Conservation (phyloP, 23 tunicate species). For the Ciona savignyi region DNA sequence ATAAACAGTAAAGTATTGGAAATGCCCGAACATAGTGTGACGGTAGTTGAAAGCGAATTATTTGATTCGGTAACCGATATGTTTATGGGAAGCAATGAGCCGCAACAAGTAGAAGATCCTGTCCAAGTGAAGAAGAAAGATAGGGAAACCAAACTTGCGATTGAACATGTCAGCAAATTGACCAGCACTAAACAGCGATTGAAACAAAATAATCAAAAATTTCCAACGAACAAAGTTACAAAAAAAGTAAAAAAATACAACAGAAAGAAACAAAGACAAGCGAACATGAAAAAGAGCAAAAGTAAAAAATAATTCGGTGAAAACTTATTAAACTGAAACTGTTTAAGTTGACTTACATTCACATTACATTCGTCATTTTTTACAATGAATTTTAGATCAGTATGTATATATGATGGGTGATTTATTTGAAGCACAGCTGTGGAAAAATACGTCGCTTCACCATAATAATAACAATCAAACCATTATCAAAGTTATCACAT, state of each 20-base stretch:
- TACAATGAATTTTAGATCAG: no score
- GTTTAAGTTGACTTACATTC: no score
- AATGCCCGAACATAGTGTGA: slow-evolving; percentile 66
- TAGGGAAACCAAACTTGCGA: background rate
- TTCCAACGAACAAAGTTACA: slow-evolving; percentile 3
- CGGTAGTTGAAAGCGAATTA: slow-evolving; percentile 52
- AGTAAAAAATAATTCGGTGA: background rate
- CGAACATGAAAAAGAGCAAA: background rate
- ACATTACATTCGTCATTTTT: no score
- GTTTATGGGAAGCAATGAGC: slow-evolving; percentile 31
- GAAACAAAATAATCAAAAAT: slow-evolving; percentile 14
- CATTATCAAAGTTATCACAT: no score
- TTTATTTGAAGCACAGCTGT: no score
- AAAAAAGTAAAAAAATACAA: slow-evolving; percentile 39
- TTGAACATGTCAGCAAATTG: slow-evolving; percentile 9
- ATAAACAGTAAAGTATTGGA: slow-evolving; percentile 23
- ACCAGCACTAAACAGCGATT: slow-evolving; percentile 33
- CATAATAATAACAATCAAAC: no score
- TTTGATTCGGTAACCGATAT: slow-evolving; percentile 34
- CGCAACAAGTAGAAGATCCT: slow-evolving; percentile 23
- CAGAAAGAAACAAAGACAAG: background rate
- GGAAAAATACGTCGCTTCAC: no score
- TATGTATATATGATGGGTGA: no score
- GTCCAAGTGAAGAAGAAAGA: slow-evolving; percentile 3
- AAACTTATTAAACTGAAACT: background rate